Evolutionary conservation across 2,888 invertebrate species (phyloP), one percentile per base, ranked within the genome.

Genomic region (Gymnoscelis rufifasciata): DNA sequence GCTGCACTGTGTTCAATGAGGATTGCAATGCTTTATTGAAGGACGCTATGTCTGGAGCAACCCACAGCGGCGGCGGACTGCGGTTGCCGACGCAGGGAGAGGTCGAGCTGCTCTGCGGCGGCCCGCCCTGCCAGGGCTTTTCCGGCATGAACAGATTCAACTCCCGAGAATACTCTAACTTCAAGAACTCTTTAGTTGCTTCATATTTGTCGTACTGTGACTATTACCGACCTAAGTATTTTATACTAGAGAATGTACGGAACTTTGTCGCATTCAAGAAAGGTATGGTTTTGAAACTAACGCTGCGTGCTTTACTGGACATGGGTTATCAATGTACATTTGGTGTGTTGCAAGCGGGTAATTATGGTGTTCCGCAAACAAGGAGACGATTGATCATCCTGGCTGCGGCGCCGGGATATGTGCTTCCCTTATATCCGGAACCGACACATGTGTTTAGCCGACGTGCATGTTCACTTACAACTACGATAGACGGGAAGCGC

Each of bases 251-350:
- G 76, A 96, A 96, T 66, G 96, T 96, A 0, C 83, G 95, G 37
- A 96, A 95, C 77, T 96, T 96, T 75, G 94, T 95, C 0, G 92
- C 93, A 0, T 96, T 94, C 72, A 95, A 96, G 70, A 91, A 90
- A 47, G 92, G 92, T 31, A 93, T 95, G 92, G 94, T 96, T 14
- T 77, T 96, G 39, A 95, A 95, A 77, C 73, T 96, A 55, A 93
- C 95, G 0, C 72, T 96, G 26, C 81, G 93, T 1, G 93, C 95
- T 54, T 81, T 96, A 10, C 66, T 95, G 19, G 90, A 92, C 38
- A 95, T 96, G 93, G 96, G 95, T 0, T 96, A 96, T 68, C 95
- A 96, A 78, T 95, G 94, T 56, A 93, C 95, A 0, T 95, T 95
- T 68, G 95, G 95, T 0, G 90, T 96, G n/a, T 71, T 96, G 8